Percentiles rank a stretch among this genome's conserved stretches.
phyloP scores from a whole-genome alignment of 2,888 invertebrate genomes.

The Coenonympha glycerion region DNA sequence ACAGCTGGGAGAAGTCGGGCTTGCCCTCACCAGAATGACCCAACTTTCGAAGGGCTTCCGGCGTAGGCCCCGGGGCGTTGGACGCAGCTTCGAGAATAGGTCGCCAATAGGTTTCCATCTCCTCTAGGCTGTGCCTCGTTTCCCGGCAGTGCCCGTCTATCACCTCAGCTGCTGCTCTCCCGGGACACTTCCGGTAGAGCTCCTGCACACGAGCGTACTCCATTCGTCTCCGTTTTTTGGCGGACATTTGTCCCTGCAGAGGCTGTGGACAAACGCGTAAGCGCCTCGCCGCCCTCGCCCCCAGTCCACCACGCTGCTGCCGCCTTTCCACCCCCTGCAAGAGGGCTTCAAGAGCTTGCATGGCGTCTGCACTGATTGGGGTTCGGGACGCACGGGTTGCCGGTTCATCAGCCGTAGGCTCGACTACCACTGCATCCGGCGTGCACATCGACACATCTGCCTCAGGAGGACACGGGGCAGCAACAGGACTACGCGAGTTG shows the following conservation, averaged over 20 bases:
- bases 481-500: too few species aligned
- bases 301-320: background rate
- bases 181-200: conserved; percentile 20
- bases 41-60: background rate
- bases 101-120: conserved; percentile 29
- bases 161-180: conserved; percentile 25
- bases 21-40: conserved; percentile 5
- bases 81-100: conserved; percentile 25
- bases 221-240: conserved; percentile 12
- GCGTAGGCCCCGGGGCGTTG: conserved; percentile 13
- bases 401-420: background rate
- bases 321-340: conserved; percentile 6
- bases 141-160: conserved; percentile 23
- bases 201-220: conserved; percentile 29
- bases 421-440: too few species aligned
- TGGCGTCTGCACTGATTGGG: background rate
- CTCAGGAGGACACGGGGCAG: too few species aligned
- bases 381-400: background rate
- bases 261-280: background rate
- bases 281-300: conserved; percentile 7
- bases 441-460: too few species aligned
- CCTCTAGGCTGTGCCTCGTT: conserved; percentile 18
- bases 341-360: background rate
- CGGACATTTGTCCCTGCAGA: conserved; percentile 3
- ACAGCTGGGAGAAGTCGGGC: conserved; percentile 9